Base-by-base conservation (phyloP, 1,140 invertebrate genomes). In the Ceratoteleas bidentatus region DNA sequence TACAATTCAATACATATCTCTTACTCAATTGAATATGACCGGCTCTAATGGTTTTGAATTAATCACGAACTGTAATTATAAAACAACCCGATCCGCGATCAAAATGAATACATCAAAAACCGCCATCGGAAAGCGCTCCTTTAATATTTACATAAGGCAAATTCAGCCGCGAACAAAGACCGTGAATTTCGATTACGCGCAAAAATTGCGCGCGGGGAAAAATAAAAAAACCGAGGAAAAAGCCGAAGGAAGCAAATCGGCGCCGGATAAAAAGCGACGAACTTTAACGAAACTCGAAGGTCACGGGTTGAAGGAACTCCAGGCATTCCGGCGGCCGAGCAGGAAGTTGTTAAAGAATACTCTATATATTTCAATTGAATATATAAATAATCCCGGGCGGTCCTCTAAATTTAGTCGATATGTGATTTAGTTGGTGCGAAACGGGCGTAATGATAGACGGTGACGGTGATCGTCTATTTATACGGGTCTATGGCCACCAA, bases 291-390 rank as follows among this genome's bases (percentile, higher is more conserved):
- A 58, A 32, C 3, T 6, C 61, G 40, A 75, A 36, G 13, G 38
- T 76, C 15, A 36, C 40, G 74, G 45, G 65, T 76, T 61, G 56
- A 76, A 76, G 38, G 58, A 77, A 60, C 52, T 49, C 34, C 36
- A n/a, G 36, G 11, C 62, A 43, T 76, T 68, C 68, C 56, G 24
- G 33, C 65, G 56, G 74, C 65, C 62, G 56, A 77, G 52, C 74
- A 54, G 74, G 74, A 77, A 77, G 65, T 69, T 77, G 64, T 77
- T 69, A 69, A 69, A 69, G 74, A 68, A 77, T 69, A 66, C 56
- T 43, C 10, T 66, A 66, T 66, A 60, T 47, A 64, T 64, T 57
- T 57, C 38, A 64, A 73, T 76, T 68, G 15, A 68, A 76, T 68
- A 76, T 76, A 68, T 68, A 76, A 75, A 66, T 65, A 66, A 75